Conservation (phyloP, 2,113 vertebrate genomes). For the Casuarius casuarius region DNA sequence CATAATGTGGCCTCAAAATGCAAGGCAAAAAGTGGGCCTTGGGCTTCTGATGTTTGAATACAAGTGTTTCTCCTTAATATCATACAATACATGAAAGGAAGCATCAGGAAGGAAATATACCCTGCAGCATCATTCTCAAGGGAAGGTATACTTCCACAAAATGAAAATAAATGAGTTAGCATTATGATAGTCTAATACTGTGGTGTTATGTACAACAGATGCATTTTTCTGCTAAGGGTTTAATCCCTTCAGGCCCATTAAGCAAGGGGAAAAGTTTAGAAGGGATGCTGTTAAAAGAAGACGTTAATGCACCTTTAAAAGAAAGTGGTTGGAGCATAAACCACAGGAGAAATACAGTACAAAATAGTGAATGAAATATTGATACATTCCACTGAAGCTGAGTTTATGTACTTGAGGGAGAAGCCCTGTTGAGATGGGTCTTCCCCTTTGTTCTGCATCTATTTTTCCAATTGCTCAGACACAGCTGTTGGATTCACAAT, state of each 20-base stretch:
- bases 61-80: conserved; percentile 24
- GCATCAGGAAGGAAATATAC: conserved; percentile 39
- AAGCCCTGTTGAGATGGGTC: conserved; percentile 64
- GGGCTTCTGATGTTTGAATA: not conserved
- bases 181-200: conserved; percentile 49
- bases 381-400: conserved; percentile 70
- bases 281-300: conserved; percentile 45
- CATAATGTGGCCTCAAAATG: not conserved
- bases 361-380: conserved; percentile 82
- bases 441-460: conserved; percentile 77
- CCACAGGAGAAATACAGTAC: conserved; percentile 63
- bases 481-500: conserved; percentile 67
- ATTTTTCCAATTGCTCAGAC: conserved; percentile 71
- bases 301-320: conserved; percentile 70
- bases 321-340: conserved; percentile 51
- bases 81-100: conserved; percentile 35
- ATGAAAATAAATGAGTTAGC: conserved; percentile 66
- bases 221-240: conserved; percentile 53
- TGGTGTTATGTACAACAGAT: conserved; percentile 55
- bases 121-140: not conserved
- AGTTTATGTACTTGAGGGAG: conserved; percentile 55
- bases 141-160: conserved; percentile 48
- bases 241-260: conserved; percentile 63
- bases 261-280: conserved; percentile 46
- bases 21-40: not conserved